phyloP scores from a whole-genome alignment of 2,888 invertebrate genomes.

The Physocephala rufipes region DNA sequence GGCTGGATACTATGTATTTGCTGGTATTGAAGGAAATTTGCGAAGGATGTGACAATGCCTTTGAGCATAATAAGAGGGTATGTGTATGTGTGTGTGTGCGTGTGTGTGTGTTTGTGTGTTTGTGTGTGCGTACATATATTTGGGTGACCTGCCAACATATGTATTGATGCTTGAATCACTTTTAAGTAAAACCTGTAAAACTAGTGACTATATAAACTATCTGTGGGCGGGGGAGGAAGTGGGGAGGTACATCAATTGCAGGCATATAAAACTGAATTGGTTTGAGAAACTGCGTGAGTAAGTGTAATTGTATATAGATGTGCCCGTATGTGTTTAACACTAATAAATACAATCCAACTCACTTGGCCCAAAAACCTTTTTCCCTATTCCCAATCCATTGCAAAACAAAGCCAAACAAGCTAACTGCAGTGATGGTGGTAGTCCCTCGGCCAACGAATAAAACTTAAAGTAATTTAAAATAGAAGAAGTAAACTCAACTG shows the following conservation, averaged over 20 bases:
- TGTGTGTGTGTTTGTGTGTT: conserved; percentile 11
- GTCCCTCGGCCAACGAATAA: neutral
- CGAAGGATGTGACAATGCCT: conserved; percentile 10
- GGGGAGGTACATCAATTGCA: neutral
- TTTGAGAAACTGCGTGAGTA: conserved; percentile 5
- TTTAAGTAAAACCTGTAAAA: too few species aligned
- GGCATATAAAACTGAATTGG: conserved; percentile 5
- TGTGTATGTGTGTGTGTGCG: conserved; percentile 1
- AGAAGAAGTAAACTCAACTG: too few species aligned
- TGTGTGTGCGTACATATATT: too few species aligned
- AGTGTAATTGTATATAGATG: conserved; percentile 9
- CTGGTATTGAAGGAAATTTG: conserved; percentile 24
- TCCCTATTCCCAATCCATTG: conserved; percentile 12
- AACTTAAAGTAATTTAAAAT: neutral
- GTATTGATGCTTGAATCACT: too few species aligned
- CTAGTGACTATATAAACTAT: too few species aligned
- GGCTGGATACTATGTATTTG: conserved; percentile 4
- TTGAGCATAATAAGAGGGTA: neutral
- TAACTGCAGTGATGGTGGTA: neutral
- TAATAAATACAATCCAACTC: conserved; percentile 14
- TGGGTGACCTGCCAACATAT: neutral
- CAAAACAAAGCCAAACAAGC: conserved; percentile 11
- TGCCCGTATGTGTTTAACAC: conserved; percentile 12
- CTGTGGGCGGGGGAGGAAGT: neutral
- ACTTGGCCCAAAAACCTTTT: conserved; percentile 19